Evolutionary conservation across 2,888 invertebrate genomes (phyloP).

Genomic region (Lasioglossum calceatum): DNA sequence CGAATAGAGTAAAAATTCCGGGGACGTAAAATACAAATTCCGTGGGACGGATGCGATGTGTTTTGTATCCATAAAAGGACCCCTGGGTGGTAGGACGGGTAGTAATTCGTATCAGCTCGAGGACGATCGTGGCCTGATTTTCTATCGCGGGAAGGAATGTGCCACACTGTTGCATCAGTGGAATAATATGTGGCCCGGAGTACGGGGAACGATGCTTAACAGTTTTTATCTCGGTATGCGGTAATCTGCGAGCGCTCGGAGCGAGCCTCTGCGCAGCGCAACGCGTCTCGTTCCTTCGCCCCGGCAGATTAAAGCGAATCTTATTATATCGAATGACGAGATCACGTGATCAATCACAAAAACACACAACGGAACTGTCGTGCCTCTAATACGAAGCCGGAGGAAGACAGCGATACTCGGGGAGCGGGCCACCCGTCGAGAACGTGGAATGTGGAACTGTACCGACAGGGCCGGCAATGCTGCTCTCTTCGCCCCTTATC

Average conservation of each 20-base stretch:
- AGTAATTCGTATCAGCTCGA: not conserved
- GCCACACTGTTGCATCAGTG: conserved; percentile 37
- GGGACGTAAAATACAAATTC: not conserved
- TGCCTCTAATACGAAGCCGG: conserved; percentile 68
- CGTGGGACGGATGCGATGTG: not conserved
- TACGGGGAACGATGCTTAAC: conserved; percentile 32
- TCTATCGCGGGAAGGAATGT: not conserved
- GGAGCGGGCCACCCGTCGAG: conserved; percentile 81
- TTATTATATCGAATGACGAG: conserved; percentile 83
- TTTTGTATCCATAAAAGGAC: not conserved
- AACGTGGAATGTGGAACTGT: conserved; percentile 83
- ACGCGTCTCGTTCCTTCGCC: conserved; percentile 66
- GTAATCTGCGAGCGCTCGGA: conserved; percentile 49
- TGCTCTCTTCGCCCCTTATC: conserved; percentile 62
- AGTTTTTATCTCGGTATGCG: conserved; percentile 55
- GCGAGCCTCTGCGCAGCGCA: not conserved
- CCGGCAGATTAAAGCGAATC: conserved; percentile 81
- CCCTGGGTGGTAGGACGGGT: not conserved
- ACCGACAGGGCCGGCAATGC: conserved; percentile 74
- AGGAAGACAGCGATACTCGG: conserved; percentile 73
- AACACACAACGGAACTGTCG: conserved; percentile 78
- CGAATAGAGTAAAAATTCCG: not conserved
- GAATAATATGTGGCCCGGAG: conserved; percentile 34
- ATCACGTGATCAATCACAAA: conserved; percentile 84
- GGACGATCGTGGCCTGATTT: not conserved